Evolutionary conservation across 2,797 vertebrate species (phyloP), one percentile per base, ranked within the genome.

Genomic region (Propithecus perrieri): DNA sequence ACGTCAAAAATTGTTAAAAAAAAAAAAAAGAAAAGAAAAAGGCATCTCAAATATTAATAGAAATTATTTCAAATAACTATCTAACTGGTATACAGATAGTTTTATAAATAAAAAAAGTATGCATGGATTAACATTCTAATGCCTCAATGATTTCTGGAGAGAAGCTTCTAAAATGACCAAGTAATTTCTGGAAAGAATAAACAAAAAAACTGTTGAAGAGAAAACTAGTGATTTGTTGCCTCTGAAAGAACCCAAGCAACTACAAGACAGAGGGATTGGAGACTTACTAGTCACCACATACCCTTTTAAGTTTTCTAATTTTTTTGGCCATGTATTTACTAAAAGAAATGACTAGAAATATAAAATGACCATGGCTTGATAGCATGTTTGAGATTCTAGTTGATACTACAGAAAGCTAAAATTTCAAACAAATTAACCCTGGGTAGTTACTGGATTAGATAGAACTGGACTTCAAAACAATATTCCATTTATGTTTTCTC

Each of bases 111-210:
- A 84, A 91, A 89, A 55, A 55, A 24, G 3, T 38, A 50, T 30
- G 4, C 28, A 43, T 43, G 30, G 5, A 59, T 91, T 85, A 87
- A 92, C 33, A 48, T 35, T 74, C 53, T 57, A 35, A 61, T 75
- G 35, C 30, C 18, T 85, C 15, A 9, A 0, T 96, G 41, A 86
- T 65, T 65, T 94, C 46, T 11, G 53, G 84, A 89, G 24, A 85
- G 10, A 91, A 57, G 26, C 17, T 85, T 80, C 46, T 61, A 91
- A 69, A 95, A 85, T 50, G 33, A 85, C 61, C 63, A 90, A 57
- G 57, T 91, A 85, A 89, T 81, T 95, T 85, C 74, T 53, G 46
- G 26, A 92, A 76, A 75, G 55, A 93, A 55, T 76, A 91, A 88
- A 38, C 24, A 63, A 53, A 86, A 63, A 55, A 22, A 24, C 46